Evolutionary conservation across 2,797 vertebrate genomes (phyloP), one percentile per base, ranked within the genome.

Genomic region (Synanceia verrucosa): DNA sequence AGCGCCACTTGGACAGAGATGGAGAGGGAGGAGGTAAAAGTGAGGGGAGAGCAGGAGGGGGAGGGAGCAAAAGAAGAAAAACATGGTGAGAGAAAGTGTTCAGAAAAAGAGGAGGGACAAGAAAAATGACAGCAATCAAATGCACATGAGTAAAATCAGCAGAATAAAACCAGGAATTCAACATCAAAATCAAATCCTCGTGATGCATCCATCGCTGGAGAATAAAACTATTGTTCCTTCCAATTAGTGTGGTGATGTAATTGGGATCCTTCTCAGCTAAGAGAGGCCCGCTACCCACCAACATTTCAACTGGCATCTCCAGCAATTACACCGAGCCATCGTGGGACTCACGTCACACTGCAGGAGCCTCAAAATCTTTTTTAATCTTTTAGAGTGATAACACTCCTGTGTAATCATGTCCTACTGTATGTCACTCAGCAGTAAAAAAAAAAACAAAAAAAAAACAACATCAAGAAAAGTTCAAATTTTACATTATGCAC

Each of bases 1-100:
- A 90, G 74, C 65, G 34, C 78, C 66, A 79, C 79, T 84, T 86
- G 83, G 79, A 89, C 84, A 72, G 69, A 76, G 89, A 84, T 73
- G 60, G 46, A 70, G 73, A 78, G 67, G 75, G 81, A 81, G 86
- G 86, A 78, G 83, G 82, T 60, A 68, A 58, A 23, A 33, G 70
- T 51, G 66, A 67, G 59, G 64, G 12, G 48, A 37, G 65, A 56
- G 51, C 4, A 47, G 33, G 29, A 52, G 56, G 61, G 75, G 65
- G 79, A 69, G 68, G 70, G 68, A 62, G 44, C 9, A 16, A 47
- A 70, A 80, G 69, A 64, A 24, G 70, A 37, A 81, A 76, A 75
- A 53, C 34, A 71, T 56, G 12, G 52, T 29, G 29, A 57, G 58
- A 59, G 36, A 59, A 79, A 82, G 44, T 71, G 31, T 63, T 28